Percentiles rank a stretch among this genome's conserved stretches.
Evolutionary conservation across 2,113 vertebrate genomes (phyloP).

Genomic region (Serilophus lunatus): DNA sequence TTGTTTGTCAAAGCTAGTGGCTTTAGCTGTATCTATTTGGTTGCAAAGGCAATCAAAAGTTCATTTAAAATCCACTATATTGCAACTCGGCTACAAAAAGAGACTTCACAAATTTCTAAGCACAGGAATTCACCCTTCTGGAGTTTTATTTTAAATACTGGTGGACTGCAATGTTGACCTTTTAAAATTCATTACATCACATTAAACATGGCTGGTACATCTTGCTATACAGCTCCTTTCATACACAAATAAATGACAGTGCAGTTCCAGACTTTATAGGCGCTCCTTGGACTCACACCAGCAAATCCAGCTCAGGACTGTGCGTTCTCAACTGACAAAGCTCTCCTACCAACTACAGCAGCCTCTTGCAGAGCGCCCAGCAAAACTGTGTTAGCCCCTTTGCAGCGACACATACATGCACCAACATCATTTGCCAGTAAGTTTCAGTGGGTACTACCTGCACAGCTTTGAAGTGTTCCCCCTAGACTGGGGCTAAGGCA

Average conservation of each 20-base stretch:
- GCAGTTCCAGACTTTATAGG: neutral
- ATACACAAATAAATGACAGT: neutral
- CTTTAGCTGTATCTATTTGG: neutral
- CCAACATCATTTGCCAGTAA: rapidly evolving
- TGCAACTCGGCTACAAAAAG: neutral
- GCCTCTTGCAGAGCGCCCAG: neutral
- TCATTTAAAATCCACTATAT: neutral
- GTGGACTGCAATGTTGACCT: neutral
- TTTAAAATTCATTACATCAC: neutral
- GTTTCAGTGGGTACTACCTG: neutral
- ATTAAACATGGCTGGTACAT: neutral
- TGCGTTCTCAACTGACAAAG: neutral
- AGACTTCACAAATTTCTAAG: neutral
- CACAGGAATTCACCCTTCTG: neutral
- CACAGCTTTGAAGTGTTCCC: neutral
- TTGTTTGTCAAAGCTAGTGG: neutral
- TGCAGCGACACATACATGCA: rapidly evolving
- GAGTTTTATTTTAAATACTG: neutral
- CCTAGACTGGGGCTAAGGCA: neutral
- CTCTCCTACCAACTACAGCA: neutral
- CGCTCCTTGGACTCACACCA: neutral
- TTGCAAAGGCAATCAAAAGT: neutral
- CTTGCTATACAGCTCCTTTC: neutral
- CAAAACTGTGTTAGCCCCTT: neutral
- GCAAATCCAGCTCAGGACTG: neutral